phyloP scores from a whole-genome alignment of 2,888 invertebrate genomes.

The Coelinius sp. region DNA sequence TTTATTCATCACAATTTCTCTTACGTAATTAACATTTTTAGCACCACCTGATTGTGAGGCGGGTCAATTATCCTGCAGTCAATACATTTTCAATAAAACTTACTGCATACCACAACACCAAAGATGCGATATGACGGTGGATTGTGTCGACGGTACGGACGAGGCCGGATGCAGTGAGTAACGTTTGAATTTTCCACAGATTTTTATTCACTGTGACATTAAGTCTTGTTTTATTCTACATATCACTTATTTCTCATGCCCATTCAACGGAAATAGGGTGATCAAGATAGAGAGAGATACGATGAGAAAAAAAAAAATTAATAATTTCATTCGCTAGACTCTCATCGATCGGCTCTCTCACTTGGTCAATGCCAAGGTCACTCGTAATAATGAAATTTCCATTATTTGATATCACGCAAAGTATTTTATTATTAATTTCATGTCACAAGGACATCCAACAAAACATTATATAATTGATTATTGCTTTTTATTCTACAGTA shows the following conservation, averaged over 20 bases:
- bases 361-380: constrained; percentile 22
- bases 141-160: constrained; percentile 96
- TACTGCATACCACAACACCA: constrained; percentile 95
- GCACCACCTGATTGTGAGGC: constrained; percentile 95
- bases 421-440: background rate
- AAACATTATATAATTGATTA: background rate
- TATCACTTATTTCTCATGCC: constrained; percentile 4
- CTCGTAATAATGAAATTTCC: background rate
- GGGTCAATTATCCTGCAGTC: constrained; percentile 91
- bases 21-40: constrained; percentile 70
- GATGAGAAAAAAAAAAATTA: background rate
- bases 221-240: constrained; percentile 33
- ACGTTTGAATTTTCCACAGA: constrained; percentile 17
- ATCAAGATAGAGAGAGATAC: constrained; percentile 1
- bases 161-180: constrained; percentile 96
- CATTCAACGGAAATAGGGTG: background rate
- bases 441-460: constrained; percentile 3
- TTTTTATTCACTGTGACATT: background rate
- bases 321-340: background rate
- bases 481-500: constrained; percentile 74
- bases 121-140: constrained; percentile 94
- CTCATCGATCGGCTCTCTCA: constrained; percentile 15
- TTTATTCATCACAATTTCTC: too few relatives aligned
- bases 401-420: constrained; percentile 7
- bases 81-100: constrained; percentile 96